Evolutionary conservation across 2,888 invertebrate species (phyloP).

Genomic region (Fragum whitleyi): DNA sequence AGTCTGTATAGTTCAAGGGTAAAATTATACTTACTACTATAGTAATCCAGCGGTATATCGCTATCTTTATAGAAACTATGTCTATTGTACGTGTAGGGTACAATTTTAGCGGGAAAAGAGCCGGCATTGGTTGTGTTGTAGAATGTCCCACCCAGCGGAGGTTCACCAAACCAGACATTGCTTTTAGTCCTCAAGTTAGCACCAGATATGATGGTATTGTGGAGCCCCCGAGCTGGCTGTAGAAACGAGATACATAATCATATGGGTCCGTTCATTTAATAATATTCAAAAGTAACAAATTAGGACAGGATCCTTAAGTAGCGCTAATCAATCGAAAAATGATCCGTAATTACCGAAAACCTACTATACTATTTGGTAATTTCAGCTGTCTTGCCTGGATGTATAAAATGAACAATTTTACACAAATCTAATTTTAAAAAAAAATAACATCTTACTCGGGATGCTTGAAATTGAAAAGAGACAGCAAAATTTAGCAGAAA

Average conservation of each 20-base stretch:
- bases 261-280: too few relatives aligned
- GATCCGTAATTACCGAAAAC: too few relatives aligned
- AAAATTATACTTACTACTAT: constrained; percentile 73
- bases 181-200: constrained; percentile 79
- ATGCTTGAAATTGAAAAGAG: too few relatives aligned
- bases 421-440: too few relatives aligned
- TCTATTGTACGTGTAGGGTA: constrained; percentile 75
- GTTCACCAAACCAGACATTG: constrained; percentile 81
- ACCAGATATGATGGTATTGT: constrained; percentile 78
- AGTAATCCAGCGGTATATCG: constrained; percentile 80
- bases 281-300: too few relatives aligned
- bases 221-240: constrained; percentile 74
- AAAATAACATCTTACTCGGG: too few relatives aligned
- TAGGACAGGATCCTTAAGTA: too few relatives aligned
- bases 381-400: too few relatives aligned
- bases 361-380: too few relatives aligned
- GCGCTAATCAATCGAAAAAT: too few relatives aligned
- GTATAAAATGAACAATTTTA: too few relatives aligned
- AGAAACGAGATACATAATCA: constrained; percentile 28
- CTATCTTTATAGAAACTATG: constrained; percentile 73
- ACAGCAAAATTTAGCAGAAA: too few relatives aligned
- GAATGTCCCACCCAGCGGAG: constrained; percentile 68
- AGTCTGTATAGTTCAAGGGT: constrained; percentile 74
- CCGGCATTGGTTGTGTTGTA: constrained; percentile 78
- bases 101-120: constrained; percentile 71